Conservation (phyloP, 2,888 invertebrate species). For the Drosophila basisetae region DNA sequence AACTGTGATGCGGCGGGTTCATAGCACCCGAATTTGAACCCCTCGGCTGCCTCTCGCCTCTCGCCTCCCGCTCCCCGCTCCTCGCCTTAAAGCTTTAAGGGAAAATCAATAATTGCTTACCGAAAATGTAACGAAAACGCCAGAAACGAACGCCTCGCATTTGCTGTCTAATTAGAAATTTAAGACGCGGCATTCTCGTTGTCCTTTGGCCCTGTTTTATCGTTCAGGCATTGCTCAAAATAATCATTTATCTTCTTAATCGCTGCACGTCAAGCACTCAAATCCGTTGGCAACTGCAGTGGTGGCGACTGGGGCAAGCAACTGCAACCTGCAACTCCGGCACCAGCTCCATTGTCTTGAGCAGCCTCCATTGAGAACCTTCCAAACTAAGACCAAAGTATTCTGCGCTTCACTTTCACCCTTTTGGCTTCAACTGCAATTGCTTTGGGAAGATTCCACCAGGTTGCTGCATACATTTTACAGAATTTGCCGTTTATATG, state of each 20-base stretch:
- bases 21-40: constrained; percentile 36
- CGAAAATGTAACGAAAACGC: constrained; percentile 8
- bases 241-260: constrained; percentile 78
- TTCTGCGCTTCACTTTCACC: not conserved
- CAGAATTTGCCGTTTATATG: not conserved
- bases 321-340: not conserved
- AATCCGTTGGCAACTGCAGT: not conserved
- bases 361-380: not conserved
- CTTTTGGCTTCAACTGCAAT: not conserved
- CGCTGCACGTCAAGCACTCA: constrained; percentile 57
- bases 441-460: not conserved
- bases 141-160: constrained; percentile 16
- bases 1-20: constrained; percentile 37
- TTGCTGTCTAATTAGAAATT: constrained; percentile 66
- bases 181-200: constrained; percentile 43
- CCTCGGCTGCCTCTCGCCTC: not conserved
- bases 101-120: constrained; percentile 60
- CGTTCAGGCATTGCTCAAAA: constrained; percentile 68
- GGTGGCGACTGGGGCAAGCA: constrained; percentile 1
- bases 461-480: not conserved
- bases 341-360: constrained; percentile 33
- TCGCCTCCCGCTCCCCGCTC: not conserved
- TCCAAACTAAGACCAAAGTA: not conserved
- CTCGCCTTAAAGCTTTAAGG: not conserved
- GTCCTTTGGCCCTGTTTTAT: constrained; percentile 32